Base-by-base conservation (phyloP, 2,113 vertebrate species). In the Seriola rivoliana region DNA sequence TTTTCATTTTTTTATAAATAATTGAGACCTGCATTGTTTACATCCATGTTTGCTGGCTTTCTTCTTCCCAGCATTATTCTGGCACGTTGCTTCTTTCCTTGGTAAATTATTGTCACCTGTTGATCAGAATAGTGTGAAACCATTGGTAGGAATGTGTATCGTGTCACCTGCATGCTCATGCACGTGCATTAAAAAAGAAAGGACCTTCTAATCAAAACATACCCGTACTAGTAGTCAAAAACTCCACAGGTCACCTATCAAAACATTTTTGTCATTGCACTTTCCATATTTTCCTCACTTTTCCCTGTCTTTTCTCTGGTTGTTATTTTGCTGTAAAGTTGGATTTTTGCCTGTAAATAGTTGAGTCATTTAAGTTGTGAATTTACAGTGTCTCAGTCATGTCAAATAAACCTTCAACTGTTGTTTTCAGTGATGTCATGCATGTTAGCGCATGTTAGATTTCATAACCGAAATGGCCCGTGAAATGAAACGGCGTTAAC, bases 401-500 rank as follows among this genome's bases (percentile, higher is more conserved):
- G 50, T 57, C 10, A 32, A 50, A 62, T 63, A 21, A 59, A 8
- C 42, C 38, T 14, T 74, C 12, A 17, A 23, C 29, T 72, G 55
- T 67, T 77, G 42, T 64, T 75, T 13, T 63, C 42, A 38, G 32
- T 44, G 3, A 14, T 16, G 36, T 44, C 6, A 14, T 21, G 36
- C 29, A 29, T 29, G 38, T 14, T 29, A 74, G 46, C 50, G 3
- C 48, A 25, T 52, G 40, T 71, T 64, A n/a, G 29, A n/a, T 77
- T 70, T 52, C 44, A 67, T 23, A 48, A 34, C n/a, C 10, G 50
- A 67, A 69, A 69, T 21, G 3, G 6, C 6, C 16, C 4, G 14
- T 74, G 8, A 75, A 71, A 62, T 25, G 0, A 70, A 68, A 42
- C 32, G 3, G 10, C n/a, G 73, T 73, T 65, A 34, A 67, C 46